Evolutionary conservation across 2,888 invertebrate species (phyloP), one percentile per base, ranked within the genome.

Genomic region (Xanthia icteritia): DNA sequence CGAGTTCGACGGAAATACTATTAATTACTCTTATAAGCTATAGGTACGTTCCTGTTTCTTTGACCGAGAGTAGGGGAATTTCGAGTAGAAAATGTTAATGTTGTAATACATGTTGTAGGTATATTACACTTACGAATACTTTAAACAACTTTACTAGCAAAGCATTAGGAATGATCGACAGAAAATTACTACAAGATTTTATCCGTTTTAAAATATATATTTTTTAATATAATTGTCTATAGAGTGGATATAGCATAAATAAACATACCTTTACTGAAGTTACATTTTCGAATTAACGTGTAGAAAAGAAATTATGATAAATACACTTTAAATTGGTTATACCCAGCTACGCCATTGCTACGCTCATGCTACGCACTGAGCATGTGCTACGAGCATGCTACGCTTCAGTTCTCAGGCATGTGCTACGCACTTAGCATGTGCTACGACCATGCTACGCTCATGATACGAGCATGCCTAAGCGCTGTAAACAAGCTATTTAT

Each of bases 1-100:
- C 82, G 84, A 87, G 77, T 78, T 67, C 81, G 84, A 87, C 79
- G 82, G 91, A 88, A 91, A 91, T 89, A 92, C 92, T 91, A 94
- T 94, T 95, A 94, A 94, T 94, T 94, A 92, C 90, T 82, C 82
- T 82, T 86, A 87, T 90, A 87, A 36, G 84, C 84, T 86, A 54
- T 67, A 56, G 51, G 69, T 78, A 77, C n/a, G 1, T 86, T 77
- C 77, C 81, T 72, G 87, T 91, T 91, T 90, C 89, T 88, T 90
- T 90, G 86, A 82, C 84, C 86, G 79, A 88, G 66, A 82, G 82
- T 81, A 83, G 78, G 82, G 71, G 77, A 27, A 48, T 56, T 6
- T 58, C 6, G 13, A 8, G 9, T 27, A n/a, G 27, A 6, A 77
- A 69, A 56, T 27, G 39, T 9, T 51, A 51, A 2, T 23, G 51